phyloP scores from a whole-genome alignment of 2,113 vertebrate genomes.

The Diadophis punctatus region DNA sequence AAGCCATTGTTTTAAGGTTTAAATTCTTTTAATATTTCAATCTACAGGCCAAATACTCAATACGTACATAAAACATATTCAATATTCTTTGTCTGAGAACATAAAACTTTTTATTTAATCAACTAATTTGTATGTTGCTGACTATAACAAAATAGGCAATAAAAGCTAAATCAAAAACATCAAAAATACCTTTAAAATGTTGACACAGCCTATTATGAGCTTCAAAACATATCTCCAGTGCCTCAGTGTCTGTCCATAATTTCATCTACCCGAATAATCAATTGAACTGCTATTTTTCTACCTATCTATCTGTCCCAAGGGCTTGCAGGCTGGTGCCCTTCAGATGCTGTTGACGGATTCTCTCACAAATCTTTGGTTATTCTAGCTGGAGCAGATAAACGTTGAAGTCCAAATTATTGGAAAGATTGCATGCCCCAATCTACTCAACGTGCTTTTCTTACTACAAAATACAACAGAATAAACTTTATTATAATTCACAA shows the following conservation, averaged over 20 bases:
- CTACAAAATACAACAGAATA: neutral
- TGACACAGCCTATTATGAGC: neutral
- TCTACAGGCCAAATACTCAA: neutral
- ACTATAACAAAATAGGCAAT: neutral
- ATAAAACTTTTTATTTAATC: neutral
- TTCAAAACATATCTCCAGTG: neutral
- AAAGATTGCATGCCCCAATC: neutral
- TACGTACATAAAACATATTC: neutral
- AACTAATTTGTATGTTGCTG: neutral
- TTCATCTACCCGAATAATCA: conserved; percentile 27
- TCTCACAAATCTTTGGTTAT: neutral
- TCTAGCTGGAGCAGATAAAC: neutral
- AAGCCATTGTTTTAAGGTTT: neutral
- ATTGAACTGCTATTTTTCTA: neutral
- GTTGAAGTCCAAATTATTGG: neutral
- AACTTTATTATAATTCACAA: conserved; percentile 19
- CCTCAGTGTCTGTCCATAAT: neutral
- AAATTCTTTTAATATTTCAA: neutral
- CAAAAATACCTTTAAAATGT: neutral
- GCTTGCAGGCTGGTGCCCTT: neutral
- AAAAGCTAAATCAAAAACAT: neutral
- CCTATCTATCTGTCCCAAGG: neutral
- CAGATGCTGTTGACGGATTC: neutral
- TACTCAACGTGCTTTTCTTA: conserved; percentile 4
- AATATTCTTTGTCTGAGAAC: neutral